phyloP scores from a whole-genome alignment of 2,797 vertebrate species.

The Erithacus rubecula region DNA sequence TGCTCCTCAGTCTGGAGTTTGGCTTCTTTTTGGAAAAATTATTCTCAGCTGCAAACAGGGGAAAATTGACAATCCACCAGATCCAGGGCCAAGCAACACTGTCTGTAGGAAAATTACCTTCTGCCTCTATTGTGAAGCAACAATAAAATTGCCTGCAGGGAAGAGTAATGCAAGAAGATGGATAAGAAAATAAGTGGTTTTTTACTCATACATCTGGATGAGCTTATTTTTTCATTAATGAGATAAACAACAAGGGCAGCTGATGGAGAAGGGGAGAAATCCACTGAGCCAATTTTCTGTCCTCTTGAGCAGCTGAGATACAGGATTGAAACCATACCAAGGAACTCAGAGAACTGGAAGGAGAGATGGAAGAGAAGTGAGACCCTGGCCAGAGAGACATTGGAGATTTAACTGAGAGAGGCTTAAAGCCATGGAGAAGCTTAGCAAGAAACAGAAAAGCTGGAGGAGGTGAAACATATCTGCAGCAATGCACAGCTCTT shows the following conservation, averaged over 20 bases:
- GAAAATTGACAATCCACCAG: neutral
- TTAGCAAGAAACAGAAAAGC: conserved; percentile 18
- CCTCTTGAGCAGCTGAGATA: neutral
- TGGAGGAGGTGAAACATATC: conserved; percentile 30
- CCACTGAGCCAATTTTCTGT: conserved; percentile 2
- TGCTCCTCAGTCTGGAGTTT: neutral
- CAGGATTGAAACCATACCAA: neutral
- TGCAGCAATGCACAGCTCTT: neutral
- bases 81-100: neutral
- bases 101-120: neutral
- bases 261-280: neutral
- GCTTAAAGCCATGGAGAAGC: neutral
- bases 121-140: neutral
- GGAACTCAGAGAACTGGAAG: neutral
- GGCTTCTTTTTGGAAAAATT: neutral
- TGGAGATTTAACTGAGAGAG: neutral
- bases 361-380: neutral
- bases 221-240: neutral
- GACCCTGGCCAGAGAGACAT: neutral
- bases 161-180: neutral
- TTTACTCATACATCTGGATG: neutral
- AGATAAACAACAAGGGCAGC: neutral
- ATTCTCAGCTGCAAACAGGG: neutral
- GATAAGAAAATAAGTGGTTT: neutral
- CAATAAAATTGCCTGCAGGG: neutral